Conservation (phyloP, 2,113 vertebrate genomes). For the Cichladusa arquata region DNA sequence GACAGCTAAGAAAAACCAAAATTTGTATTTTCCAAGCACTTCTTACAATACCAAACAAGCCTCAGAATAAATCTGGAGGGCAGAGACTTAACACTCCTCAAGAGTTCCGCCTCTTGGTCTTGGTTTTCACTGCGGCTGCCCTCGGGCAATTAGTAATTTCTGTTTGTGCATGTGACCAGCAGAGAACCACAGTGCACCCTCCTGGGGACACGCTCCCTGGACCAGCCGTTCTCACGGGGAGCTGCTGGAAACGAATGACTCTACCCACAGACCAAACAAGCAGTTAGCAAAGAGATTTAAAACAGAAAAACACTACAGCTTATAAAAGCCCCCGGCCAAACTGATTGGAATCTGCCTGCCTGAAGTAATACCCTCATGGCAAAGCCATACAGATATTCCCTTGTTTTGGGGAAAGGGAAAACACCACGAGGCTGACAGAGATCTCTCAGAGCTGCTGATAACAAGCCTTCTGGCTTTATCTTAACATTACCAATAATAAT, state of each 20-base stretch:
- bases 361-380: not conserved
- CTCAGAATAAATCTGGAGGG: not conserved
- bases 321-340: not conserved
- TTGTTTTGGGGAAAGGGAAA: not conserved
- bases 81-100: not conserved
- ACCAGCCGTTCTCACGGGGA: not conserved
- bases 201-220: not conserved
- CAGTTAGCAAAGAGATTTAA: not conserved
- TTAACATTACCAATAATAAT: not conserved
- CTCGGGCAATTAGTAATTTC: not conserved
- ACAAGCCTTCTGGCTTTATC: not conserved
- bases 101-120: not conserved
- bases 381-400: not conserved
- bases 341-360: not conserved
- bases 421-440: not conserved
- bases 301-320: not conserved
- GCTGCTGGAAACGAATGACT: not conserved
- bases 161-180: not conserved
- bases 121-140: not conserved
- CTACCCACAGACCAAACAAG: not conserved
- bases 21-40: not conserved
- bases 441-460: not conserved
- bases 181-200: not conserved
- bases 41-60: not conserved
- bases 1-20: fast-evolving